These are phyloP conservation scores for Nicator chloris DNA, from an alignment of 2,113 vertebrate species.

Conservation along the genomic window DNA sequence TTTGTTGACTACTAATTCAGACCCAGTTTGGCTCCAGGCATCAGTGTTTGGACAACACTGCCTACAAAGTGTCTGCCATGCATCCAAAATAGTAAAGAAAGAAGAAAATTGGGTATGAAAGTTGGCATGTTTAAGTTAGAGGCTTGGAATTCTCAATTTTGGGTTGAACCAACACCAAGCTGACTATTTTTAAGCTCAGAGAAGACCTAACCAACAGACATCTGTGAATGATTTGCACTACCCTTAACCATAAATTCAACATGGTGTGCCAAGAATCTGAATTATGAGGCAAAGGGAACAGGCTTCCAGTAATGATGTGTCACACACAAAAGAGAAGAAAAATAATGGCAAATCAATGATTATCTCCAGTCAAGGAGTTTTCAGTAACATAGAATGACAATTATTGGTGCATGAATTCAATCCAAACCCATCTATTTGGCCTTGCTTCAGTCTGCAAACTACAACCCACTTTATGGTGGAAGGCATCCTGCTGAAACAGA, in stretches of 20 bases:
- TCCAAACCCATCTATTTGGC: not conserved
- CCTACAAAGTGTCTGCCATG: not conserved
- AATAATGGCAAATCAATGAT: slow-evolving; percentile 16
- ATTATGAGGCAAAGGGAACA: slow-evolving; percentile 56
- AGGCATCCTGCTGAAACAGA: not conserved
- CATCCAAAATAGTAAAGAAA: not conserved
- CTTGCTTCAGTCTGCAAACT: not conserved
- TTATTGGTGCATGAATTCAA: not conserved
- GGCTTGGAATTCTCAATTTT: not conserved
- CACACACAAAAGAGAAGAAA: slow-evolving; percentile 33
- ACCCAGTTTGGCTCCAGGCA: not conserved
- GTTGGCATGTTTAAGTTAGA: not conserved
- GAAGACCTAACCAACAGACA: slow-evolving; percentile 40
- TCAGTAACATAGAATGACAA: not conserved
- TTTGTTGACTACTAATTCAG: not conserved
- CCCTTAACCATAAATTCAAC: slow-evolving; percentile 46
- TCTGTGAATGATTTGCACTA: slow-evolving; percentile 55
- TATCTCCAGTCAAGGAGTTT: slow-evolving; percentile 8
- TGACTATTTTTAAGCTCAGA: not conserved
- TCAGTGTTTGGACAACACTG: not conserved
- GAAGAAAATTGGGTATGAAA: slow-evolving; percentile 30
- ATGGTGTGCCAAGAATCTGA: slow-evolving; percentile 54
- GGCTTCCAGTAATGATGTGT: slow-evolving; percentile 64
- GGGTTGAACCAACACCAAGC: not conserved
- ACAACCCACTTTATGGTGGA: not conserved